These are phyloP conservation scores for Macrotis lagotis DNA, from an alignment of 2,113 vertebrate species.

Conservation along the genomic window DNA sequence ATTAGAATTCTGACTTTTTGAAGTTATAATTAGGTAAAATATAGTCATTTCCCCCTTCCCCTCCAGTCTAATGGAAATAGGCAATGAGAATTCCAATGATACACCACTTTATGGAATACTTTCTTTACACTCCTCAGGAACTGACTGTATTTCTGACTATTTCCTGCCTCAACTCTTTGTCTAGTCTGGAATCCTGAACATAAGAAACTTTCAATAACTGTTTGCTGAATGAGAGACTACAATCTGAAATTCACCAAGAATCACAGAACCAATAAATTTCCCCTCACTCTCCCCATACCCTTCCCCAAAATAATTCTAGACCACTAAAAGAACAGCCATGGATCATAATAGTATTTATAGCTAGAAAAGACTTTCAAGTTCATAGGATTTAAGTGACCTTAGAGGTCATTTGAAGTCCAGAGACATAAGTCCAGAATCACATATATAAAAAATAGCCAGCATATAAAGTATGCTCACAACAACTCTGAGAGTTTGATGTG, in stretches of 20 bases:
- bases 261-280: neutral
- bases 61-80: neutral
- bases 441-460: neutral
- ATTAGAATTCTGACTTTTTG: neutral
- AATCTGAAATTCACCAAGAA: neutral
- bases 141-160: neutral
- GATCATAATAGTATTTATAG: neutral
- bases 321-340: neutral
- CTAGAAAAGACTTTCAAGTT: neutral
- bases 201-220: neutral
- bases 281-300: neutral
- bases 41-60: neutral
- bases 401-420: neutral
- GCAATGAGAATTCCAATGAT: neutral
- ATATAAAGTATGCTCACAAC: neutral
- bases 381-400: neutral
- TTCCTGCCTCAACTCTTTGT: neutral
- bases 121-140: neutral
- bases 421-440: neutral
- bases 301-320: neutral
- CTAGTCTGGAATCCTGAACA: neutral
- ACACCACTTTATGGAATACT: neutral
- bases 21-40: neutral
- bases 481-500: neutral
- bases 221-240: neutral